A percentile compares a stretch with the other conserved stretches of the same genome.
These are phyloP conservation scores for Ligdia adustata DNA, from an alignment of 2,888 invertebrate species.

Conservation along the genomic window DNA sequence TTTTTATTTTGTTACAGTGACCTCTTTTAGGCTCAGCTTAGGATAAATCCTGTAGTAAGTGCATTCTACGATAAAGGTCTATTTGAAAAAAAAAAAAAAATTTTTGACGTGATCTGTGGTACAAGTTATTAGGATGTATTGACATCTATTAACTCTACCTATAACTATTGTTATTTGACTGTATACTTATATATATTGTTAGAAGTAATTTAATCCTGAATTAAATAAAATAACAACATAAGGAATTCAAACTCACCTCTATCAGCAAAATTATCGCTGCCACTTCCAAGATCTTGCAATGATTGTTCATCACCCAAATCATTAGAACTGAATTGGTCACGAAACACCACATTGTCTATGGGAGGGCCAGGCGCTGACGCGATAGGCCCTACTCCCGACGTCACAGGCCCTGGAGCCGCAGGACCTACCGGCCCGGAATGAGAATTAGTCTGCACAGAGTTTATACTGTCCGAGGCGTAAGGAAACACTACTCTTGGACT, in stretches of 20 bases:
- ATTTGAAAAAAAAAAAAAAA: no score
- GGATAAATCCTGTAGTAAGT: no score
- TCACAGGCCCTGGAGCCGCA: neutral
- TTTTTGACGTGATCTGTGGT: no score
- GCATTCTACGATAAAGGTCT: no score
- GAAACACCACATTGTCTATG: conserved; percentile 77
- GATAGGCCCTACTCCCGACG: neutral
- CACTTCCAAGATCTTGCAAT: conserved; percentile 85
- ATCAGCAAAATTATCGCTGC: conserved; percentile 83
- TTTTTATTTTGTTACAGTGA: no score
- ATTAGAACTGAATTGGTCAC: conserved; percentile 85
- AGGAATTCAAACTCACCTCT: conserved; percentile 83
- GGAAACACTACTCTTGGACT: conserved; percentile 79
- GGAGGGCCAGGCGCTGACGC: conserved; percentile 28
- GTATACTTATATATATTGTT: no score
- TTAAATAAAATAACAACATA: neutral
- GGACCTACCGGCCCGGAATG: conserved; percentile 60
- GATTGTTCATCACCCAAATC: conserved; percentile 85
- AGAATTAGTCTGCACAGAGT: conserved; percentile 73
- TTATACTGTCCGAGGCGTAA: conserved; percentile 66
- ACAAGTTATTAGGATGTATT: no score
- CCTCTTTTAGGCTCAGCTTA: no score
- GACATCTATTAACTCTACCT: no score
- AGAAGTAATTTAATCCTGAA: no score
- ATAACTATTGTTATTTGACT: no score